Base-by-base conservation (phyloP, 92 coral and sea anemone species). In the Parazoanthus atlanticus region DNA sequence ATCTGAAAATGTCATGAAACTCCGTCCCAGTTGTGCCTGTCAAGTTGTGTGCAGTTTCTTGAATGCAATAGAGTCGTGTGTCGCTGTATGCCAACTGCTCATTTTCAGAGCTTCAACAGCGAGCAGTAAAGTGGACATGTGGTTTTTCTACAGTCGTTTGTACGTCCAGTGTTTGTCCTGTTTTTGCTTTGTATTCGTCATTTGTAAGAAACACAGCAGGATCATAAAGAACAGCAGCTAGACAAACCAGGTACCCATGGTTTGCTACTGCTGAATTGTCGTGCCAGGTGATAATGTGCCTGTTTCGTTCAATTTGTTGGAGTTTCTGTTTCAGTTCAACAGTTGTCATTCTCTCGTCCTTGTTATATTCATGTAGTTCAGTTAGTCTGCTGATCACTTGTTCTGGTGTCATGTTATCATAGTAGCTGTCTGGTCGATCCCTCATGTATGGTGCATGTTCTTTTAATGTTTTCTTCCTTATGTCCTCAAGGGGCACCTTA, bases 241-340 rank as follows among this genome's bases (percentile, higher is more conserved):
- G 49, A 69, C 82, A 73, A 28, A 86, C 46, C 47, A 86, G 31
- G n/a, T 86, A 86, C 11, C 89, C 89, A 86, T 86, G 88, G n/a
- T 85, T 85, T 85, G 88, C 88, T 25, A 85, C 88, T 16, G 89
- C 33, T 34, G 89, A 86, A 31, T 73, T 72, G 82, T 86, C 89
- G 34, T 86, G 82, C 89, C 89, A 86, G 6, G 64, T 74, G 19
- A 74, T 58, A 11, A 86, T 46, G 61, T 86, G 89, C 40, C 89
- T 74, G 17, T 41, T 54, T 41, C 89, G 9, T 86, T 72, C 65
- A 73, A 86, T 41, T 31, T 36, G 23, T 34, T 85, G 38, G 28
- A 85, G 21, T 67, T 85, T 85, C 66, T 85, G 34, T 47, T 67
- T 30, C 79, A 71, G 41, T 74, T 71, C 52, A 26, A 58, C 81